phyloP scores from a whole-genome alignment of 2,113 vertebrate genomes.

The Athene noctua region DNA sequence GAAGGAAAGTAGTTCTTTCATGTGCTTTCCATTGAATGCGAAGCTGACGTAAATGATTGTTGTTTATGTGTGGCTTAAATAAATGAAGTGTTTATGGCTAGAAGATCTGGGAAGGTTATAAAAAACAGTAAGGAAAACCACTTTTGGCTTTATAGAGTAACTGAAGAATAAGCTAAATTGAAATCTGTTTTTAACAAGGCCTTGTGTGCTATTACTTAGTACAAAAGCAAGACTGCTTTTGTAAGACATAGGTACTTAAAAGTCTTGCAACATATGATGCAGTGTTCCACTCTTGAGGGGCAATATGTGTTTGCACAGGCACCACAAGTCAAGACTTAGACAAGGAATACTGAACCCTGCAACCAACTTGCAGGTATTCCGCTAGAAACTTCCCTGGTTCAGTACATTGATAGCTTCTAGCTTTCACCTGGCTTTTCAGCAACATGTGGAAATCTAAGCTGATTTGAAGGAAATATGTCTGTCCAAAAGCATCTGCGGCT shows the following conservation, averaged over 20 bases:
- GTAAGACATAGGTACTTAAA: background rate
- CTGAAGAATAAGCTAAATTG: background rate
- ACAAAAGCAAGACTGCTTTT: background rate
- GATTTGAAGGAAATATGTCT: background rate
- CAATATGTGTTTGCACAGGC: background rate
- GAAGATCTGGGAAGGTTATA: background rate
- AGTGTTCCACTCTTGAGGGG: background rate
- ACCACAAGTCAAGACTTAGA: background rate
- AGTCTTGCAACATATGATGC: fast-evolving
- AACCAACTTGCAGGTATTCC: background rate
- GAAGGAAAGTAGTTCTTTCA: conserved; percentile 36
- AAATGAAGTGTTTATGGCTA: conserved; percentile 39
- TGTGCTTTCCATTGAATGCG: conserved; percentile 32
- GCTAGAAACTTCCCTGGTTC: background rate
- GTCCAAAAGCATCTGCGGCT: background rate
- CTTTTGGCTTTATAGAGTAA: background rate
- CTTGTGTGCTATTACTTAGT: background rate
- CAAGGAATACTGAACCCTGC: background rate
- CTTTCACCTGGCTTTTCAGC: background rate
- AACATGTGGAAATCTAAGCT: background rate
- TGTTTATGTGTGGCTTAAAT: conserved; percentile 45
- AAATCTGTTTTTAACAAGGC: background rate
- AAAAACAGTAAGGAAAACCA: conserved; percentile 14
- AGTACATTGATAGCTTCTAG: background rate
- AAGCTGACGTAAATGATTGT: conserved; percentile 6